Evolutionary conservation across 2,888 invertebrate species (phyloP).

Genomic region (Macrophya annulata): DNA sequence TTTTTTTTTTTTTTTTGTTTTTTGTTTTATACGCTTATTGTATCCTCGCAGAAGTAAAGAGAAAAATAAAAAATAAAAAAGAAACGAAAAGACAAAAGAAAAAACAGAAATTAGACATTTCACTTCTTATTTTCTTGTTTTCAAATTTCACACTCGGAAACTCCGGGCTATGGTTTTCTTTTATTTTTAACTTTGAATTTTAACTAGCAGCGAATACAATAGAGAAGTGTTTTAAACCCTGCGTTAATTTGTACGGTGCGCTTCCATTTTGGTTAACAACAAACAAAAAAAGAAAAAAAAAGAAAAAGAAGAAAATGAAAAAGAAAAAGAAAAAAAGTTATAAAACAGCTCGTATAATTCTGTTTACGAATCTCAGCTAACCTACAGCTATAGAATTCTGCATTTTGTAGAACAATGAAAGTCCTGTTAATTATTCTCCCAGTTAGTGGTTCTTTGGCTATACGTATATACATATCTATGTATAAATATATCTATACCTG

Average conservation of each 20-base stretch:
- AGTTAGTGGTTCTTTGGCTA: not conserved
- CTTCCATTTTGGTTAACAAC: not conserved
- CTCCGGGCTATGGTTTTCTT: not conserved
- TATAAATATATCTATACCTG: not conserved
- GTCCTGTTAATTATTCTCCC: constrained; percentile 25
- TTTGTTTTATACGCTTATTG: not conserved
- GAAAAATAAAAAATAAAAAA: no score
- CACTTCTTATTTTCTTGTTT: not conserved
- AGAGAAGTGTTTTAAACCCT: not conserved
- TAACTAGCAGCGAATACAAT: not conserved
- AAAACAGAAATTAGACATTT: not conserved
- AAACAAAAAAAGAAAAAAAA: not conserved
- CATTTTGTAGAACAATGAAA: constrained; percentile 22
- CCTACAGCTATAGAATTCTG: not conserved
- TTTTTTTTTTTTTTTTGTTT: no score
- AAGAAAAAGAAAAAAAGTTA: not conserved
- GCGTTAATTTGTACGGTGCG: not conserved
- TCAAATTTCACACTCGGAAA: not conserved
- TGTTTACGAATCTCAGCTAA: constrained; percentile 22
- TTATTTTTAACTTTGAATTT: not conserved
- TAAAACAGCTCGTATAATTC: not conserved
- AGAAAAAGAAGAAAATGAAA: not conserved
- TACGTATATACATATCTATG: not conserved
- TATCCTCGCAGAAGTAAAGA: no score
- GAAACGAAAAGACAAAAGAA: no score